A percentile compares a stretch with the other conserved stretches of the same genome.
Conservation (phyloP, 1,140 invertebrate species). For the Zaprionus inermis region DNA sequence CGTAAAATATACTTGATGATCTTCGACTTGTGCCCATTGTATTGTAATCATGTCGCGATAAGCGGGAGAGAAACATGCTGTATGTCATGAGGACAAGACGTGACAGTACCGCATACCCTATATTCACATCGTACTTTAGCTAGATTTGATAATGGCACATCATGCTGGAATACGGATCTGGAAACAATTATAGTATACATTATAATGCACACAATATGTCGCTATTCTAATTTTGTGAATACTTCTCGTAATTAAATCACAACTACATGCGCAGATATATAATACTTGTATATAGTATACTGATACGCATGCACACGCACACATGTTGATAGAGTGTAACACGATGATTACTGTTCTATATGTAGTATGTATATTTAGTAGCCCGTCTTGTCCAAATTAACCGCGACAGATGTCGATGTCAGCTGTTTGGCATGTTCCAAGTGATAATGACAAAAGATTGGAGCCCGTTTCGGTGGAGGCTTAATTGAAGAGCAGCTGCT, state of each 20-base stretch:
- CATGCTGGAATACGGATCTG: constrained; percentile 10
- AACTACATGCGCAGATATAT: neutral
- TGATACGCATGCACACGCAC: neutral
- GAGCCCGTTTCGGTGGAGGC: constrained; percentile 2
- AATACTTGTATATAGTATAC: neutral
- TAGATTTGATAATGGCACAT: constrained; percentile 39
- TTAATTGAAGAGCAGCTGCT: constrained; percentile 17
- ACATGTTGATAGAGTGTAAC: constrained; percentile 66
- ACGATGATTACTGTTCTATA: constrained; percentile 68
- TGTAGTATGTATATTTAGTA: constrained; percentile 41
- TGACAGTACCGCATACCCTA: constrained; percentile 31
- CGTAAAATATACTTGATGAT: neutral
- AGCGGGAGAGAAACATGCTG: constrained; percentile 21
- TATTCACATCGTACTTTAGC: constrained; percentile 27
- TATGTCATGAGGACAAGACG: constrained; percentile 58
- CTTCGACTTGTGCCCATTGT: constrained; percentile 22
- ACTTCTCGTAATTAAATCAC: neutral
- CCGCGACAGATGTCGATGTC: constrained; percentile 73
- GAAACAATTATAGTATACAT: neutral
- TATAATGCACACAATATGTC: constrained; percentile 10
- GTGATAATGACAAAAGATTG: constrained; percentile 62
- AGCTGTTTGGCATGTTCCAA: constrained; percentile 62
- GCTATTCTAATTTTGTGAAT: neutral
- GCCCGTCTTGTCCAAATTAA: constrained; percentile 68
- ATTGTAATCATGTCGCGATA: constrained; percentile 35